Percentiles rank a stretch among this genome's conserved stretches.
Conservation (phyloP, 23 tunicate species). For the Diplosoma virens region DNA sequence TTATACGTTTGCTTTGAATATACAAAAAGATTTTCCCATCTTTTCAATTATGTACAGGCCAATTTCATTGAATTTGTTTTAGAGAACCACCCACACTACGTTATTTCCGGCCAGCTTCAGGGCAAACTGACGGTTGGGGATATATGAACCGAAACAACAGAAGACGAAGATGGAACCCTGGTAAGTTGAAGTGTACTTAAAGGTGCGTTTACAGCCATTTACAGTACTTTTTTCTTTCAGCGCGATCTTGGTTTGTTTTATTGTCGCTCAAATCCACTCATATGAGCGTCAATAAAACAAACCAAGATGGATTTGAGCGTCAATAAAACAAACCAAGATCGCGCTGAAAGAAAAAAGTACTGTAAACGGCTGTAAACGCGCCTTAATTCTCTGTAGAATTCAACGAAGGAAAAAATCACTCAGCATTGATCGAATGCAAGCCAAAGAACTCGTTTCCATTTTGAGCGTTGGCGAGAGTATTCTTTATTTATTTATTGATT, state of each 20-base stretch:
- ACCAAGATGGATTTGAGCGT: no score
- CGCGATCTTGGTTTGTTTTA: background rate
- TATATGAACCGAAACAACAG: slow-evolving; percentile 2
- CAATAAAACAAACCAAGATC: no score
- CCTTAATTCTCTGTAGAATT: no score
- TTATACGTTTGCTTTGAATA: no score
- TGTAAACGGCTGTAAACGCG: no score
- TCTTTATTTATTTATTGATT: no score
- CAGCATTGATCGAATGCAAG: background rate
- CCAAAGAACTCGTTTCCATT: background rate
- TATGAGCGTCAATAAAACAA: no score
- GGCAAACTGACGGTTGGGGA: background rate
- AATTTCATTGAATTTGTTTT: background rate
- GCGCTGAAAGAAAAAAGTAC: no score
- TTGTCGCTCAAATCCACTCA: background rate
- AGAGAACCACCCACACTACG: background rate
- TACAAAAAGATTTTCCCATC: no score
- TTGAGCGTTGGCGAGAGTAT: no score
- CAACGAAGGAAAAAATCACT: background rate
- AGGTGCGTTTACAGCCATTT: no score
- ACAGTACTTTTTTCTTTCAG: background rate
- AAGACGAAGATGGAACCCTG: slow-evolving; percentile 42
- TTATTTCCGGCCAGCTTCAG: slow-evolving; percentile 3
- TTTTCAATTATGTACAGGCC: no score
- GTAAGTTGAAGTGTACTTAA: background rate